phyloP scores from a whole-genome alignment of 2,797 vertebrate genomes.

The Limnodromus scolopaceus region DNA sequence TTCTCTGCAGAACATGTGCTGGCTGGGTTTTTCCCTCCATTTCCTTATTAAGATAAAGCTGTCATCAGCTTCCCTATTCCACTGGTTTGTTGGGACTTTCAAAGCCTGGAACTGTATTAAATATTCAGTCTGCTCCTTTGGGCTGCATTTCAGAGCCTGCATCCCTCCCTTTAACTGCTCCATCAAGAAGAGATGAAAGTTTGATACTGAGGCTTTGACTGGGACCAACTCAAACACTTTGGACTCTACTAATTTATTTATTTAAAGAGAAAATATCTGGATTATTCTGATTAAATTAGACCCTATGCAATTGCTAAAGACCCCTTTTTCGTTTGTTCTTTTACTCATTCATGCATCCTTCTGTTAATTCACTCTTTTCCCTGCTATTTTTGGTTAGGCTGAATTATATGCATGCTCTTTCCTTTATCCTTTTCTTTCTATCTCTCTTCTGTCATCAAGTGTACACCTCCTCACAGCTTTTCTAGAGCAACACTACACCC shows the following conservation, averaged over 20 bases:
- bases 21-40: not conserved
- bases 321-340: not conserved
- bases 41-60: conserved; percentile 54
- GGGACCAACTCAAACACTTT: conserved; percentile 9
- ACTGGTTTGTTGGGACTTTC: conserved; percentile 58
- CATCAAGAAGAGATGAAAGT: conserved; percentile 57
- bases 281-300: conserved; percentile 43
- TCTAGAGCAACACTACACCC: not conserved
- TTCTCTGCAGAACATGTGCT: not conserved
- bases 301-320: not conserved
- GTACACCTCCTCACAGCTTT: not conserved
- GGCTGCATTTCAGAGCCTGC: conserved; percentile 12
- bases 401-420: not conserved
- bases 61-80: conserved; percentile 52
- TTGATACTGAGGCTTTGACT: conserved; percentile 44
- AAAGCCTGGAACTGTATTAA: conserved; percentile 62
- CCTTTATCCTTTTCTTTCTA: not conserved
- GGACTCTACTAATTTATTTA: conserved; percentile 15
- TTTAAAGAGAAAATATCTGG: conserved; percentile 8
- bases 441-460: not conserved
- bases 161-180: conserved; percentile 68
- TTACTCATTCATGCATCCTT: not conserved
- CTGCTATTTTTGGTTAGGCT: not conserved
- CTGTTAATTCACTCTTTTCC: not conserved
- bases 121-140: conserved; percentile 59